Evolutionary conservation across 2,888 invertebrate species (phyloP).

Genomic region (Seira ritae): DNA sequence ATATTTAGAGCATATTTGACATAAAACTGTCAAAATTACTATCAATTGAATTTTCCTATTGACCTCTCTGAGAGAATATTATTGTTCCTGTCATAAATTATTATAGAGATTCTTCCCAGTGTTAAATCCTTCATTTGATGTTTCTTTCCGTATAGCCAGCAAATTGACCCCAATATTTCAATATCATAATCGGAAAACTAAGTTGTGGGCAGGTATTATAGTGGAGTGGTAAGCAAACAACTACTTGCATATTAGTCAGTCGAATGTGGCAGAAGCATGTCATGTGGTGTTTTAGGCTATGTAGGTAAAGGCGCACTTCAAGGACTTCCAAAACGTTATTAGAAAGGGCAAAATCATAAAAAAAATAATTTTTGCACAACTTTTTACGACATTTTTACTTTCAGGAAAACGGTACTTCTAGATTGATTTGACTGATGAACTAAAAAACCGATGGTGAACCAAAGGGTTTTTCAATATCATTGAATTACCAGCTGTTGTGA

Average conservation of each 20-base stretch:
- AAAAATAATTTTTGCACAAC: too few relatives aligned
- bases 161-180: conserved; percentile 35
- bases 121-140: neutral
- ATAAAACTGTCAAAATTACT: neutral
- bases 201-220: conserved; percentile 31
- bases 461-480: too few relatives aligned
- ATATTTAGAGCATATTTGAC: neutral
- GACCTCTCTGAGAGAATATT: neutral
- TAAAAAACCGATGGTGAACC: too few relatives aligned
- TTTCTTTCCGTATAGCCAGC: neutral
- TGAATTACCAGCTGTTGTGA: too few relatives aligned
- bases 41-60: neutral
- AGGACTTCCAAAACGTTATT: neutral
- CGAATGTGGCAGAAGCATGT: neutral
- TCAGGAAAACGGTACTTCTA: too few relatives aligned
- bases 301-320: neutral
- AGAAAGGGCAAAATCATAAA: too few relatives aligned
- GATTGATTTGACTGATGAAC: too few relatives aligned
- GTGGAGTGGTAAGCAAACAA: too few relatives aligned
- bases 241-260: neutral
- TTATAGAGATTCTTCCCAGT: conserved; percentile 1
- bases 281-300: neutral
- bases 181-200: conserved; percentile 21
- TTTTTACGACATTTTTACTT: too few relatives aligned
- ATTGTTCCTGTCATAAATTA: conserved; percentile 5